Base-by-base conservation (phyloP, 2,113 vertebrate genomes). In the Tricholaema leucomelas region DNA sequence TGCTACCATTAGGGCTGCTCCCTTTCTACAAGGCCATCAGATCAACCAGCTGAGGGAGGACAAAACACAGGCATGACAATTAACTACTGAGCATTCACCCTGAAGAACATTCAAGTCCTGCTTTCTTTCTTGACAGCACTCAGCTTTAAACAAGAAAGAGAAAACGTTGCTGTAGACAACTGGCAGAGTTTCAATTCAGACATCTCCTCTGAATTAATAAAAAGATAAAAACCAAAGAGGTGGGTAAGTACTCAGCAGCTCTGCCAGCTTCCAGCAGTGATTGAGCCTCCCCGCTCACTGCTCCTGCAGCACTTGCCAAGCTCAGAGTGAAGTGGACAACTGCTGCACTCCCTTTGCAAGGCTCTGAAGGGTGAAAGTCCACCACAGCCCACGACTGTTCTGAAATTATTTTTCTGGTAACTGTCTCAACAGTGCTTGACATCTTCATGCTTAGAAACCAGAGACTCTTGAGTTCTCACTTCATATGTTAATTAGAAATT, bases 241-340 rank as follows among this genome's bases (percentile, higher is more conserved):
- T 24, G 52, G 55, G 25, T 17, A 50, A 40, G 31, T 2, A 0
- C 35, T 12, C 44, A 30, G 46, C 15, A 71, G 64, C 80, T 65
- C 44, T 35, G 75, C 19, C 85, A 59, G 76, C 55, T 55, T 30
- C 59, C 65, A 70, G 77, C 69, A 71, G 58, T 2, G 20, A 38
- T 28, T 15, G 4, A 33, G 12, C 48, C 56, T 36, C 10, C 50
- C 42, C 42, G 25, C 25, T 18, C 12, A 2, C 56, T 1, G 0
- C 19, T 27, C 13, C 54, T 2, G 20, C 10, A 4, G 44, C 3
- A 1, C 15, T 24, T 23, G 40, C 77, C 69, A 71, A 10, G 28
- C 36, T 48, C 5, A 4, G 14, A 1, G 7, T 0, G 2, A 20
- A 24, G 40, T 15, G 10, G 42, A 18, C 4, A 0, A 12, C 42